phyloP scores from a whole-genome alignment of 1,140 invertebrate genomes.

The Hesperophylax magnus region DNA sequence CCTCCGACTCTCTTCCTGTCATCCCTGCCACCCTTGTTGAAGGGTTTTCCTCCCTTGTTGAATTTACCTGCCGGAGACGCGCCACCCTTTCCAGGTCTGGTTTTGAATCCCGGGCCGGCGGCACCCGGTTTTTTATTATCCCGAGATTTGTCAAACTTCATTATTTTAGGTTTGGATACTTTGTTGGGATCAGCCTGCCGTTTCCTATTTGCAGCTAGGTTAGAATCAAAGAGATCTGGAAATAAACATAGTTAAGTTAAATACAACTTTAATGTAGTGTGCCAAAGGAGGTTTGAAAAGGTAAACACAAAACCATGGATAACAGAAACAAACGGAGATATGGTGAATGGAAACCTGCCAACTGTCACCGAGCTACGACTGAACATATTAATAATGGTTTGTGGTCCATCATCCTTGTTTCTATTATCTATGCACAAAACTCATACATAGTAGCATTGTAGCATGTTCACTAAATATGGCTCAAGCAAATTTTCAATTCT shows the following conservation, averaged over 20 bases:
- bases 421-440: no score
- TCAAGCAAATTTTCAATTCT: no score
- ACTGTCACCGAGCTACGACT: no score
- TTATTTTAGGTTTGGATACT: slow-evolving; percentile 60
- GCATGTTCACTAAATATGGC: no score
- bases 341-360: no score
- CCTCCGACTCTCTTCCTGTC: slow-evolving; percentile 51
- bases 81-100: slow-evolving; percentile 18
- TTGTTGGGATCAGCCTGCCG: slow-evolving; percentile 59
- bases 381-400: no score
- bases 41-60: slow-evolving; percentile 50
- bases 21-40: slow-evolving; percentile 58
- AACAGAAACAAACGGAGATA: no score
- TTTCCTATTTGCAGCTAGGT: slow-evolving; percentile 61
- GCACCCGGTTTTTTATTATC: slow-evolving; percentile 21
- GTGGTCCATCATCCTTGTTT: no score
- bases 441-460: no score
- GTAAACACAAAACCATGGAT: no score
- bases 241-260: slow-evolving; percentile 40
- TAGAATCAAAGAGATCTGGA: slow-evolving; percentile 65
- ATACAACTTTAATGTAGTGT: slow-evolving; percentile 5
- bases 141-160: slow-evolving; percentile 60
- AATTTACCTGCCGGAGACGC: neutral
- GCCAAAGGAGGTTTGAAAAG: no score
- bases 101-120: slow-evolving; percentile 8